Percentiles rank a stretch among this genome's conserved stretches.
Evolutionary conservation across 2,797 vertebrate species (phyloP).

Genomic region (Lagorchestes hirsutus): DNA sequence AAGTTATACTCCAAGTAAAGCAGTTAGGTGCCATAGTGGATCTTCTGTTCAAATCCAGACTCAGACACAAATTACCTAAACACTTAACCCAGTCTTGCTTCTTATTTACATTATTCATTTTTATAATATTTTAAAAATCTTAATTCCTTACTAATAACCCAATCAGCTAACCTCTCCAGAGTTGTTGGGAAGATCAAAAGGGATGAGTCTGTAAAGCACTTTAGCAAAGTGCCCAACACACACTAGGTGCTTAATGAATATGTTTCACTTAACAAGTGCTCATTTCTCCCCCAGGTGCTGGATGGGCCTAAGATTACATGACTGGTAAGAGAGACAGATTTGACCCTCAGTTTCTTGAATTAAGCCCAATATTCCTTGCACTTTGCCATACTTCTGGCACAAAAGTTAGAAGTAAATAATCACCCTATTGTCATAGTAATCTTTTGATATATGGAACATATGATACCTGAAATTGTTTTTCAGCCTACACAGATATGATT

Average conservation of each 20-base stretch:
- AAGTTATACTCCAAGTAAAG: not conserved
- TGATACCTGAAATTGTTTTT: constrained; percentile 47
- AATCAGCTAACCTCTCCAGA: not conserved
- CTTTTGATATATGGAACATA: constrained; percentile 55
- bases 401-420: constrained; percentile 20
- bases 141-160: not conserved
- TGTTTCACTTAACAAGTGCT: not conserved
- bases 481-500: constrained; percentile 33
- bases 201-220: not conserved
- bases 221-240: not conserved
- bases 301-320: not conserved
- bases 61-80: not conserved
- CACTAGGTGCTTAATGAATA: not conserved
- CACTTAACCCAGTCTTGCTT: not conserved
- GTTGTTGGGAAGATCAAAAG: not conserved
- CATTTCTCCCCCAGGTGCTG: not conserved
- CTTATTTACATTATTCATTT: not conserved
- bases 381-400: not conserved
- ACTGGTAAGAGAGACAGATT: not conserved
- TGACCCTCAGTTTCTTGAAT: not conserved
- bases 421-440: constrained; percentile 7
- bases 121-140: not conserved
- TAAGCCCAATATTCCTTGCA: too few species aligned
- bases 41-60: not conserved
- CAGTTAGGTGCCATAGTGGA: not conserved